Conservation (phyloP, 2,113 vertebrate genomes). For the Otus sunia region DNA sequence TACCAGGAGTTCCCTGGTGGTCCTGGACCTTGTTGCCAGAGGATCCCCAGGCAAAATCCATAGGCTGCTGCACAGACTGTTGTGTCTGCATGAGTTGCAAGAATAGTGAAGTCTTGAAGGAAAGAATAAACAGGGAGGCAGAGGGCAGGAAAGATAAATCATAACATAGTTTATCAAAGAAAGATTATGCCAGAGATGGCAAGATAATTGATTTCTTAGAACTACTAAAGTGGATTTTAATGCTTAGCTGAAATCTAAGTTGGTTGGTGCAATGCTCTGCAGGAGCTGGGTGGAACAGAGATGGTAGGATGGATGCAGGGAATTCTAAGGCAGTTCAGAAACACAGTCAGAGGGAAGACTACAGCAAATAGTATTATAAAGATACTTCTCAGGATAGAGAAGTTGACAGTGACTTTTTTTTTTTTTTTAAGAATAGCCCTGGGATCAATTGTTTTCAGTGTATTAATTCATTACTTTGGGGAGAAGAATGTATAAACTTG, state of each 20-base stretch:
- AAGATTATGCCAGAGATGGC: background rate
- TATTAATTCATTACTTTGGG: background rate
- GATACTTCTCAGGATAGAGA: background rate
- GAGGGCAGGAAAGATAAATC: background rate
- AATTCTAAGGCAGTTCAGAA: background rate
- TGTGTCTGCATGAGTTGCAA: fast-evolving
- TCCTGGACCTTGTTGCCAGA: background rate
- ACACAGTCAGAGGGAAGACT: background rate
- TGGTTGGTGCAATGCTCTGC: background rate
- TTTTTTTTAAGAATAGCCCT: background rate
- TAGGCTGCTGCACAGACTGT: background rate
- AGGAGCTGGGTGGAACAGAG: background rate
- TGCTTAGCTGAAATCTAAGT: background rate
- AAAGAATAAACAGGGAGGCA: background rate
- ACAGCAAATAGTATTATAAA: background rate
- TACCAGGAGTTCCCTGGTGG: background rate
- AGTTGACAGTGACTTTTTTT: background rate
- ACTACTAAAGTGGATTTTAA: background rate
- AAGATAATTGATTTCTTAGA: background rate
- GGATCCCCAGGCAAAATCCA: background rate
- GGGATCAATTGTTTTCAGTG: background rate
- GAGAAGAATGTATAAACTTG: background rate
- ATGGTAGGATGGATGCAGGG: background rate
- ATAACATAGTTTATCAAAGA: background rate
- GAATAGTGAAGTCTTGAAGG: background rate